Evolutionary conservation across 2,888 invertebrate genomes (phyloP).

Genomic region (Rhagonycha fulva): DNA sequence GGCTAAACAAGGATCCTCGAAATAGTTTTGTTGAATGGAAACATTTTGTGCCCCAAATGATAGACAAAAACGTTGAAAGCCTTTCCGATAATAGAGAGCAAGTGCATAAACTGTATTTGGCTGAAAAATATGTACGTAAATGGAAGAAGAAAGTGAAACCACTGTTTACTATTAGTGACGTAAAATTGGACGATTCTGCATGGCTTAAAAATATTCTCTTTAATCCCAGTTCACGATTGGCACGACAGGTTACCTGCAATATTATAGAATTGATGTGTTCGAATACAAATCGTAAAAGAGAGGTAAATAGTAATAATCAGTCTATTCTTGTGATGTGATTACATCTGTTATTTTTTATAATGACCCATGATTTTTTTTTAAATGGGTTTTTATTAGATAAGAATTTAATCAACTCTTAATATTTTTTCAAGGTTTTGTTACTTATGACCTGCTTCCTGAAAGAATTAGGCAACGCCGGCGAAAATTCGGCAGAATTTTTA

Average conservation of each 20-base stretch:
- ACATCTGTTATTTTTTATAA: no score
- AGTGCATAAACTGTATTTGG: slow-evolving; percentile 62
- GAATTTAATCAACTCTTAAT: background rate
- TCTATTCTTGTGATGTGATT: background rate
- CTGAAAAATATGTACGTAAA: slow-evolving; percentile 74
- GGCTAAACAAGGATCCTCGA: slow-evolving; percentile 71
- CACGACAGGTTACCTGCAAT: slow-evolving; percentile 86
- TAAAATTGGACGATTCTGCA: slow-evolving; percentile 69
- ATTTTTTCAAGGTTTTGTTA: slow-evolving; percentile 73
- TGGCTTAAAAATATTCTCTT: slow-evolving; percentile 94
- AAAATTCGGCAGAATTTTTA: slow-evolving; percentile 90
- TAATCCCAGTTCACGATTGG: slow-evolving; percentile 87
- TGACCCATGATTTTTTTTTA: background rate
- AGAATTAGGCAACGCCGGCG: slow-evolving; percentile 85
- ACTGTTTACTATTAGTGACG: slow-evolving; percentile 55
- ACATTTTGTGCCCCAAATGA: slow-evolving; percentile 62
- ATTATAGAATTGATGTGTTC: slow-evolving; percentile 84
- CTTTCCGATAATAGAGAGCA: slow-evolving; percentile 42
- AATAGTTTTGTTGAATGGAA: slow-evolving; percentile 77
- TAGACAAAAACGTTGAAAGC: slow-evolving; percentile 45
- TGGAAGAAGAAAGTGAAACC: slow-evolving; percentile 61
- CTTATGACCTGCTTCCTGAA: slow-evolving; percentile 87
- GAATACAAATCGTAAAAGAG: slow-evolving; percentile 68
- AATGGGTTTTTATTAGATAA: no score
- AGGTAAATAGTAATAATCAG: slow-evolving; percentile 53